phyloP scores from a whole-genome alignment of 1,140 invertebrate genomes.

The Aphelinus atriplicis region DNA sequence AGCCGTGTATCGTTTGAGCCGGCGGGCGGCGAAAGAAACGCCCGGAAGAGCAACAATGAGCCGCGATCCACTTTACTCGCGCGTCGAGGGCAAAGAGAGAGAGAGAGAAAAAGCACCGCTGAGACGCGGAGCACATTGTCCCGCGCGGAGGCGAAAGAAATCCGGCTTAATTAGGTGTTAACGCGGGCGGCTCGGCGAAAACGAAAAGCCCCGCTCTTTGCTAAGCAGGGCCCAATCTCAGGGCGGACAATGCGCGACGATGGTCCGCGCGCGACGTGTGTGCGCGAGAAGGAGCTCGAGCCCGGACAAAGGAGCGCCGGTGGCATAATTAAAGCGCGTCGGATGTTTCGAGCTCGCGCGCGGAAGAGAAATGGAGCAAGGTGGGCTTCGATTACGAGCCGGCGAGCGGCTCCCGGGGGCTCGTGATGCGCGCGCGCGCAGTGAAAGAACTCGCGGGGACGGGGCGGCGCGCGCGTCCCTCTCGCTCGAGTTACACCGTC shows the following conservation, averaged over 20 bases:
- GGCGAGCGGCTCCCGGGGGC: conserved; percentile 14
- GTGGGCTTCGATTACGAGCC: conserved; percentile 52
- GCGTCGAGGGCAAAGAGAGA: too few species aligned
- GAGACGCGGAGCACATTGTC: too few species aligned
- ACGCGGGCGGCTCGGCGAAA: neutral
- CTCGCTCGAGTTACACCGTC: conserved; percentile 38
- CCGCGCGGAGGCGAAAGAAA: neutral
- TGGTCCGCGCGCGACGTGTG: neutral
- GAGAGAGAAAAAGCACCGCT: too few species aligned
- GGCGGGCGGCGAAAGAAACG: neutral
- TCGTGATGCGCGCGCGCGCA: too few species aligned
- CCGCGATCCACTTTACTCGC: too few species aligned
- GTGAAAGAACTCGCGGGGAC: conserved; percentile 10
- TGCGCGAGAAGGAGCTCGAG: conserved; percentile 14
- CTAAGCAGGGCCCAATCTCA: neutral
- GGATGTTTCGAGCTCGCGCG: conserved; percentile 49
- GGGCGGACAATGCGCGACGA: neutral
- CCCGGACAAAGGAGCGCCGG: conserved; percentile 50
- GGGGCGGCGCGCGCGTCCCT: conserved; percentile 18
- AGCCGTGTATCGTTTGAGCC: too few species aligned
- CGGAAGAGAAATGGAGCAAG: conserved; percentile 36
- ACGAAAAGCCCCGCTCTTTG: conserved; percentile 17
- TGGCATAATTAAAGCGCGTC: conserved; percentile 61
- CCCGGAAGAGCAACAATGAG: neutral
- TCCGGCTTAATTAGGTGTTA: conserved; percentile 35